A percentile compares a stretch with the other conserved stretches of the same genome.
Evolutionary conservation across 2,888 invertebrate genomes (phyloP).

Genomic region (Nemapogon koenigi): DNA sequence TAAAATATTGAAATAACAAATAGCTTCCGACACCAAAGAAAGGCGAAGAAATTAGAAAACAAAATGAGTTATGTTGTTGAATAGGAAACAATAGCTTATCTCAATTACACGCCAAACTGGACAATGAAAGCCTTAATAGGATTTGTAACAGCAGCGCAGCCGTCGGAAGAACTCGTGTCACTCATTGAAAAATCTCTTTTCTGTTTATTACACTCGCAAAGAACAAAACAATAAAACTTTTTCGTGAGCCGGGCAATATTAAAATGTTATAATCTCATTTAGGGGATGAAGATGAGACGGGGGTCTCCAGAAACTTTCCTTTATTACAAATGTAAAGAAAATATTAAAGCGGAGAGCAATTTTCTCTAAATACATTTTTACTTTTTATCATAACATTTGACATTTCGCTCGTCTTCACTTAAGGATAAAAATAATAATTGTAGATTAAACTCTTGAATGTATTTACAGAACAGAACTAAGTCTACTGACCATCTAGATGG

Average conservation of each 20-base stretch:
- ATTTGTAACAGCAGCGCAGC: constrained; percentile 39
- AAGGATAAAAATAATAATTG: too few relatives aligned
- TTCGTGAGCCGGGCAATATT: constrained; percentile 41
- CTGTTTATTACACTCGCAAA: constrained; percentile 43
- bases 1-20: too few relatives aligned
- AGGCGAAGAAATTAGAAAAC: neutral
- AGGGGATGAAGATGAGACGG: constrained; percentile 28
- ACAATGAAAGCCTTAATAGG: constrained; percentile 39
- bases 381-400: too few relatives aligned
- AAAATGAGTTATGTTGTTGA: neutral
- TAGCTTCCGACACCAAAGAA: too few relatives aligned
- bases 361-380: constrained; percentile 42
- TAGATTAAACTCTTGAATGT: too few relatives aligned
- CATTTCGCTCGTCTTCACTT: too few relatives aligned
- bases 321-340: constrained; percentile 44
- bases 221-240: constrained; percentile 51
- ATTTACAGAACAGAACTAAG: too few relatives aligned
- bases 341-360: constrained; percentile 31
- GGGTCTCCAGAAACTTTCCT: constrained; percentile 33
- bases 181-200: constrained; percentile 45
- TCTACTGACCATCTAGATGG: too few relatives aligned
- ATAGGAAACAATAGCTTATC: constrained; percentile 25
- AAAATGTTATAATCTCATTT: constrained; percentile 52
- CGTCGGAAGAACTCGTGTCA: constrained; percentile 37
- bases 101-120: constrained; percentile 43